These are phyloP conservation scores for Drosophila colorata DNA, from an alignment of 2,888 invertebrate species.

Conservation along the genomic window DNA sequence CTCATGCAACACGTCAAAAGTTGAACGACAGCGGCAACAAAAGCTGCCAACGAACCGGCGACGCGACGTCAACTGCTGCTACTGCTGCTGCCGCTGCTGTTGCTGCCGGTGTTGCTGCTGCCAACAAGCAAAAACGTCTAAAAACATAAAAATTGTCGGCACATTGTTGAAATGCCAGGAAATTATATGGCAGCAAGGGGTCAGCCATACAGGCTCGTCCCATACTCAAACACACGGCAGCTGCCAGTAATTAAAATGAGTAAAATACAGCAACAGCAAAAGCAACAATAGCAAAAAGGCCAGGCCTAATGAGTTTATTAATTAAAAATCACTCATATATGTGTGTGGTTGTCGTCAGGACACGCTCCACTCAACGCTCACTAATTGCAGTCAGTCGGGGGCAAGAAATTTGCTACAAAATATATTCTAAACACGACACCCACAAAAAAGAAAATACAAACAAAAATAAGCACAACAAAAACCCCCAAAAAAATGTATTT, in stretches of 20 bases:
- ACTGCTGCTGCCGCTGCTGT: slow-evolving; percentile 9
- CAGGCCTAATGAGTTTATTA: slow-evolving; percentile 78
- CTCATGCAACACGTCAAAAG: slow-evolving; percentile 77
- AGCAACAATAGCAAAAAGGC: slow-evolving; percentile 21
- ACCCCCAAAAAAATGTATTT: not conserved
- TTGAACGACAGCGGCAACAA: slow-evolving; percentile 77
- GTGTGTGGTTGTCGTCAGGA: slow-evolving; percentile 25
- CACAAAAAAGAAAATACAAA: slow-evolving; percentile 9
- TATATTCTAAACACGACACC: slow-evolving; percentile 52
- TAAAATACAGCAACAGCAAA: slow-evolving; percentile 47
- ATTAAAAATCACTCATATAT: slow-evolving; percentile 71
- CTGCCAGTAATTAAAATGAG: slow-evolving; percentile 79
- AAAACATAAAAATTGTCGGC: slow-evolving; percentile 72
- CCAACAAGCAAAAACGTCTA: slow-evolving; percentile 56
- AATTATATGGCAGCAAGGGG: slow-evolving; percentile 67
- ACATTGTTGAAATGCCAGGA: slow-evolving; percentile 77
- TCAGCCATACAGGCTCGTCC: slow-evolving; percentile 33
- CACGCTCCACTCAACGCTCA: slow-evolving; percentile 37
- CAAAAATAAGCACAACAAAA: not conserved
- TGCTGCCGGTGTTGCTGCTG: slow-evolving; percentile 20
- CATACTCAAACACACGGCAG: slow-evolving; percentile 49
- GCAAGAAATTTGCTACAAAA: slow-evolving; percentile 49
- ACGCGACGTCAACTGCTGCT: slow-evolving; percentile 50
- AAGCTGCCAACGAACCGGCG: slow-evolving; percentile 65
- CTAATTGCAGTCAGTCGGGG: slow-evolving; percentile 45